Conservation (phyloP, 2,797 vertebrate species). For the Spea hammondii region DNA sequence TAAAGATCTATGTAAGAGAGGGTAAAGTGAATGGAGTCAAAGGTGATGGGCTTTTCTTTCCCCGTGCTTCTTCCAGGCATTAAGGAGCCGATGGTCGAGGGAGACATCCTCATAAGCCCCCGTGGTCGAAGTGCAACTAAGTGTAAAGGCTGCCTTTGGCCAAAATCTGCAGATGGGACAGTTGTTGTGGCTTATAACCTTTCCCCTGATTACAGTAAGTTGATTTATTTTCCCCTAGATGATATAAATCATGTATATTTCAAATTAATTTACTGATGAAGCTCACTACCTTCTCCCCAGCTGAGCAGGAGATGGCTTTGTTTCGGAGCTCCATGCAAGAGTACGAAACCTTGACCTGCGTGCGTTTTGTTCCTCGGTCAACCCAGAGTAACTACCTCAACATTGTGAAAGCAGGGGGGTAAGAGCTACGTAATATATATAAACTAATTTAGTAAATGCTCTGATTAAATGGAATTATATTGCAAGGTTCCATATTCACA, state of each 20-base stretch:
- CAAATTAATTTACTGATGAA: not conserved
- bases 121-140: not conserved
- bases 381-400: not conserved
- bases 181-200: conserved; percentile 9
- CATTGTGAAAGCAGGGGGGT: conserved; percentile 1
- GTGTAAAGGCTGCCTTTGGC: not conserved
- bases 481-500: too few relatives aligned
- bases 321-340: not conserved
- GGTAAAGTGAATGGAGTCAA: too few relatives aligned
- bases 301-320: not conserved
- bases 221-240: not conserved
- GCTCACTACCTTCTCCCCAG: not conserved
- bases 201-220: conserved; percentile 5
- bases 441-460: too few relatives aligned
- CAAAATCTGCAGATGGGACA: conserved; percentile 1
- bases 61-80: not conserved
- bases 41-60: not conserved
- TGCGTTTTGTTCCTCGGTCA: not conserved
- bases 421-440: not conserved
- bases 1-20: too few relatives aligned
- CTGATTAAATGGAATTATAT: too few relatives aligned
- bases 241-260: too few relatives aligned
- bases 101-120: not conserved
- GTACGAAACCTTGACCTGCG: conserved; percentile 12
- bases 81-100: not conserved